These are phyloP conservation scores for Volucella zonaria DNA, from an alignment of 2,888 invertebrate species.

Conservation along the genomic window DNA sequence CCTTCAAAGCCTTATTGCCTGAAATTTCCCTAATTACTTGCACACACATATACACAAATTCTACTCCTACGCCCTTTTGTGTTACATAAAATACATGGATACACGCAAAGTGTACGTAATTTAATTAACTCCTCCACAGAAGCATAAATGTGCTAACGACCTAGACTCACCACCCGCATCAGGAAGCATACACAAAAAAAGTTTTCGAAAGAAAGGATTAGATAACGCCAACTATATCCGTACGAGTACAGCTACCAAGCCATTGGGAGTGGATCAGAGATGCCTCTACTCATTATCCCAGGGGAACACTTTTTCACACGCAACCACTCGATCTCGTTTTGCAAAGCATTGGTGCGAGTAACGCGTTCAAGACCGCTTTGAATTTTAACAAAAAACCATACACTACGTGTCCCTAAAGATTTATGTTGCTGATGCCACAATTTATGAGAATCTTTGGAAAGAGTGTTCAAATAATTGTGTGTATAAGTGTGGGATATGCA, in stretches of 20 bases:
- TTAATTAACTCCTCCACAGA: conserved; percentile 27
- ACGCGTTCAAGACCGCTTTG: conserved; percentile 16
- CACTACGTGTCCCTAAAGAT: neutral
- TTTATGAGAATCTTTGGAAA: neutral
- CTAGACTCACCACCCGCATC: neutral
- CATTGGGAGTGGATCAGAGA: neutral
- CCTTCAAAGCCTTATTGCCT: neutral
- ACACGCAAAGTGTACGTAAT: conserved; percentile 11
- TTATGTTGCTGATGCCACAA: neutral
- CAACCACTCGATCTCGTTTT: conserved; percentile 40
- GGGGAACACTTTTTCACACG: conserved; percentile 26
- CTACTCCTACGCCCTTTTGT: neutral
- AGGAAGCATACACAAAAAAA: neutral
- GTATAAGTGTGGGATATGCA: neutral
- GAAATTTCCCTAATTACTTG: conserved; percentile 17
- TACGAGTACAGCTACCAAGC: neutral
- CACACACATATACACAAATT: neutral
- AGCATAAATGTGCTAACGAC: neutral
- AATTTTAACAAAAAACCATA: conserved; percentile 22
- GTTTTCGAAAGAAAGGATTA: too few relatives aligned
- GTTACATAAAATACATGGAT: too few relatives aligned
- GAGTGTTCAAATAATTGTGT: neutral
- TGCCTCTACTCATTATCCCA: neutral
- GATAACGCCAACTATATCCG: too few relatives aligned
- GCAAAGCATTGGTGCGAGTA: conserved; percentile 21